These are phyloP conservation scores for Cyclophora punctaria DNA, from an alignment of 2,888 invertebrate genomes.

Conservation along the genomic window DNA sequence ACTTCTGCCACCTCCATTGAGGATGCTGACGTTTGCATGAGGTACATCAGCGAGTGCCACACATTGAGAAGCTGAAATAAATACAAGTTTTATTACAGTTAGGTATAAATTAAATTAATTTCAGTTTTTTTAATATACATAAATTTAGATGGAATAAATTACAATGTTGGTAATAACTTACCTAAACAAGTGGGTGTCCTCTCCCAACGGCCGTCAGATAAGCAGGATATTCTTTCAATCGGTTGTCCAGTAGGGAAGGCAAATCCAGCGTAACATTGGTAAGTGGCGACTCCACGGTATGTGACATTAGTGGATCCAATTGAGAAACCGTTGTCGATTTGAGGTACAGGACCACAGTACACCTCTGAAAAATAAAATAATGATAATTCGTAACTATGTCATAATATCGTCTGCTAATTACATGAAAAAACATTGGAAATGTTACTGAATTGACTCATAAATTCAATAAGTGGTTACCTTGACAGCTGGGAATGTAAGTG, in stretches of 20 bases:
- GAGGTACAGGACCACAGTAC: constrained; percentile 97
- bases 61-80: constrained; percentile 87
- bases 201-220: constrained; percentile 94
- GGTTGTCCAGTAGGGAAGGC: constrained; percentile 92
- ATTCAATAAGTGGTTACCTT: constrained; percentile 73
- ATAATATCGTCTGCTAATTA: background rate
- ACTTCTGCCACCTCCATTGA: constrained; percentile 93
- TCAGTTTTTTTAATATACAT: background rate
- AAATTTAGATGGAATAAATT: constrained; percentile 1
- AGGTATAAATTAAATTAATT: constrained; percentile 1
- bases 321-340: constrained; percentile 97
- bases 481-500: constrained; percentile 93
- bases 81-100: constrained; percentile 7
- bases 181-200: constrained; percentile 92
- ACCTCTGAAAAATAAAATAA: constrained; percentile 75
- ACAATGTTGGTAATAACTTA: constrained; percentile 40
- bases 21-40: constrained; percentile 88
- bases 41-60: constrained; percentile 89
- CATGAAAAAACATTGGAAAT: too few relatives aligned
- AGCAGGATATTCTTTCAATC: constrained; percentile 91
- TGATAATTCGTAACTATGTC: too few relatives aligned
- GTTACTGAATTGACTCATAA: constrained; percentile 1
- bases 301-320: constrained; percentile 97
- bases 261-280: constrained; percentile 97
- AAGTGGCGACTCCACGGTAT: constrained; percentile 93